Evolutionary conservation across 2,113 vertebrate species (phyloP).

Genomic region (Eubucco bourcierii): DNA sequence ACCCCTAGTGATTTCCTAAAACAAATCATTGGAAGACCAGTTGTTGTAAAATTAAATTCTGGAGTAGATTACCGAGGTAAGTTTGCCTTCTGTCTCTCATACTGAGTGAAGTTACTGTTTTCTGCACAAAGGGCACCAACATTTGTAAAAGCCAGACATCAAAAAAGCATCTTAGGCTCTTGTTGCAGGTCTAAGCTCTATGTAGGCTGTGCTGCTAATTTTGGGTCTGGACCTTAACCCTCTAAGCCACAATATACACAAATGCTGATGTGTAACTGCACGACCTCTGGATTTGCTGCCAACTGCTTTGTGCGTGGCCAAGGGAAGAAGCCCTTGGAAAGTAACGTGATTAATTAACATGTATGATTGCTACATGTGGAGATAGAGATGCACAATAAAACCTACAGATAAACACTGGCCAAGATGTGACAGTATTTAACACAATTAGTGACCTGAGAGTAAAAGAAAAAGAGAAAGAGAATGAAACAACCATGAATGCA

Average conservation of each 20-base stretch:
- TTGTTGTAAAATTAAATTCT: slow-evolving; percentile 98
- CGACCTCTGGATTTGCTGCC: not conserved
- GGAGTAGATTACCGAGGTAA: slow-evolving; percentile 98
- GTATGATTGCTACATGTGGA: not conserved
- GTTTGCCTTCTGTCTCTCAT: not conserved
- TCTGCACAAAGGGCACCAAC: not conserved
- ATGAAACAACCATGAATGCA: not conserved
- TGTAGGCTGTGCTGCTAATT: not conserved
- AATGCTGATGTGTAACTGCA: fast-evolving
- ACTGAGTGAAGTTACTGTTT: not conserved
- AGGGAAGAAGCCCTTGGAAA: not conserved
- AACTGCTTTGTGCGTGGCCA: not conserved
- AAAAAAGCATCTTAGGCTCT: not conserved
- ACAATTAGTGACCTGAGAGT: not conserved
- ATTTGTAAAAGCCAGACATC: not conserved
- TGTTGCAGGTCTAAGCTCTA: not conserved
- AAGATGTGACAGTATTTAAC: not conserved
- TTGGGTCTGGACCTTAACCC: not conserved
- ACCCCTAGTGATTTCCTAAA: slow-evolving; percentile 98
- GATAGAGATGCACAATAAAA: not conserved
- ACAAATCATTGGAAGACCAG: slow-evolving; percentile 98
- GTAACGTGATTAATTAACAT: not conserved
- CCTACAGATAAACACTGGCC: not conserved
- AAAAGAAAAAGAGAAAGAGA: not conserved
- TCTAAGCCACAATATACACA: fast-evolving